These are phyloP conservation scores for Brachionus asplanchnoidis DNA, from an alignment of 1,140 invertebrate genomes.

Conservation along the genomic window DNA sequence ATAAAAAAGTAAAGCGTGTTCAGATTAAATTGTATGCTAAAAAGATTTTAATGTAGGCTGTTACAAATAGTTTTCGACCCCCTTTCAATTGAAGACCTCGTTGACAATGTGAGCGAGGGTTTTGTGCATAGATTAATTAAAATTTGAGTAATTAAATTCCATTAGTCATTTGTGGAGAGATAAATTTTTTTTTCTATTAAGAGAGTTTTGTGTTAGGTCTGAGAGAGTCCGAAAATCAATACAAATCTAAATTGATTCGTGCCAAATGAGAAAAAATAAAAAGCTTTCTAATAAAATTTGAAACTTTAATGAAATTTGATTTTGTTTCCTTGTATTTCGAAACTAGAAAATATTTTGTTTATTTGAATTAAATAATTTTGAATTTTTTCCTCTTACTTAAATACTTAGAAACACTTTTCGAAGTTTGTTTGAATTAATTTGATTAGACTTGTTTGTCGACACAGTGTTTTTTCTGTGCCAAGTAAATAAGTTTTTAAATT, in stretches of 20 bases:
- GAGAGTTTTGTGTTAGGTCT: background rate
- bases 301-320: background rate
- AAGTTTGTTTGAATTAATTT: constrained; percentile 1
- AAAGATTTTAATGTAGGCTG: too few relatives aligned
- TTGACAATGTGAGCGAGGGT: background rate
- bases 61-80: too few relatives aligned
- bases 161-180: background rate
- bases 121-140: background rate
- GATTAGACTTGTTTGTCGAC: background rate
- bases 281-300: background rate
- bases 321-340: background rate
- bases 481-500: background rate
- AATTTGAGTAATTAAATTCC: background rate
- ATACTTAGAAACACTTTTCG: background rate
- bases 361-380: constrained; percentile 2
- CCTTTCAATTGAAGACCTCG: background rate
- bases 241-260: background rate
- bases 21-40: too few relatives aligned
- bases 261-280: background rate
- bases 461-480: background rate
- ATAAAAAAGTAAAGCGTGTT: too few relatives aligned
- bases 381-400: background rate
- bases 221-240: background rate
- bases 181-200: background rate
- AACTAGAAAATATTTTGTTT: background rate